Evolutionary conservation across 2,888 invertebrate genomes (phyloP).

Genomic region (Pristionchus japonicus): DNA sequence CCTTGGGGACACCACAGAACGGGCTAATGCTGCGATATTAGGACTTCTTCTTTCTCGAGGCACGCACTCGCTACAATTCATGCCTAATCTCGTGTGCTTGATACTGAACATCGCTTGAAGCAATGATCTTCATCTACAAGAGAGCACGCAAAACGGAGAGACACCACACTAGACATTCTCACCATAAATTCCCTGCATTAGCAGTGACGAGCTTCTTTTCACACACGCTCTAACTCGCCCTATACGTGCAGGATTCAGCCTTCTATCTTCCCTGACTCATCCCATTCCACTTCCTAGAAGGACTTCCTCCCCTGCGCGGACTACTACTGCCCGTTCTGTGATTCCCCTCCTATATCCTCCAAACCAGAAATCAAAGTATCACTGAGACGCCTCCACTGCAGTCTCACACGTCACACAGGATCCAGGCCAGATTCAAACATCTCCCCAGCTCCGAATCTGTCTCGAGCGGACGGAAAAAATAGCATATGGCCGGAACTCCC

Average conservation of each 20-base stretch:
- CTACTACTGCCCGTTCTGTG: background rate
- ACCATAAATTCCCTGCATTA: background rate
- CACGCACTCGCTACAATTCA: background rate
- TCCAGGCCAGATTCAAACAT: background rate
- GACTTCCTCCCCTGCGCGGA: background rate
- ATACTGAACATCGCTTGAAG: background rate
- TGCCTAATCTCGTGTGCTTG: background rate
- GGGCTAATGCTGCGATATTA: background rate
- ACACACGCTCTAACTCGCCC: background rate
- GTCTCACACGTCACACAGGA: background rate
- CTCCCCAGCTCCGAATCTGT: background rate
- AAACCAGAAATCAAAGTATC: background rate
- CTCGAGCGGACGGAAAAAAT: background rate
- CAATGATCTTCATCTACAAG: background rate
- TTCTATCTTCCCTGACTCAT: background rate
- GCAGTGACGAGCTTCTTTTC: background rate
- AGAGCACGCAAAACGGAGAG: background rate
- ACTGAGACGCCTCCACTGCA: background rate
- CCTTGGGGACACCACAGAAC: background rate
- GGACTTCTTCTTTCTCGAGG: background rate
- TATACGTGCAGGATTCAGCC: background rate
- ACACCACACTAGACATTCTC: background rate
- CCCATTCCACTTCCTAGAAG: background rate
- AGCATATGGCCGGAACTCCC: background rate
- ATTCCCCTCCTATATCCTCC: background rate